Percentiles rank a stretch among this genome's conserved stretches.
These are phyloP conservation scores for Parauchenoglanis punctatus DNA, from an alignment of 2,797 vertebrate genomes.

Conservation along the genomic window DNA sequence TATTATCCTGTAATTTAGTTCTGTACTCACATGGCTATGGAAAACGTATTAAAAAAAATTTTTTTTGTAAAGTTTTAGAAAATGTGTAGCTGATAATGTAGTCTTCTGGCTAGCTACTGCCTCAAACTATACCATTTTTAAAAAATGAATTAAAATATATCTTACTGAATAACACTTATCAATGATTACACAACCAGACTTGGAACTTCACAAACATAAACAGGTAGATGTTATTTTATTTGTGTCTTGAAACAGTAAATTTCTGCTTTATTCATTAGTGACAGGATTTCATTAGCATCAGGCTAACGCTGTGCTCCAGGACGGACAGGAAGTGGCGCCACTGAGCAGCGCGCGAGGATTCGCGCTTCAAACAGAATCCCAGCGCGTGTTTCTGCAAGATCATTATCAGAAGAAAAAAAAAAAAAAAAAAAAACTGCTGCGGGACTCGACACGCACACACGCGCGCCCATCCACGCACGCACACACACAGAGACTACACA, in stretches of 20 bases:
- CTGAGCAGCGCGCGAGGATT: conserved; percentile 53
- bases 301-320: conserved; percentile 39
- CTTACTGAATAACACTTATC: not conserved
- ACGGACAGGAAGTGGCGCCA: conserved; percentile 76
- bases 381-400: conserved; percentile 76
- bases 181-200: not conserved
- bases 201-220: not conserved
- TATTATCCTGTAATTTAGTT: conserved; percentile 22
- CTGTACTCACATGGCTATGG: not conserved
- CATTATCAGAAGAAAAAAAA: conserved; percentile 70
- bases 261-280: not conserved
- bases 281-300: conserved; percentile 7
- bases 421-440: conserved; percentile 62
- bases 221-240: not conserved
- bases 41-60: not conserved
- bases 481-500: not conserved
- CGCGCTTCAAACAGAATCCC: conserved; percentile 37
- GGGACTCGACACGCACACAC: conserved; percentile 66
- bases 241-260: not conserved
- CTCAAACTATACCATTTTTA: not conserved
- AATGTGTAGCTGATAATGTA: not conserved
- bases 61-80: not conserved
- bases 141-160: not conserved
- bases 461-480: not conserved
- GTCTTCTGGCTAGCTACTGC: not conserved